These are phyloP conservation scores for Drosophila anomalata DNA, from an alignment of 2,888 invertebrate genomes.

Conservation along the genomic window DNA sequence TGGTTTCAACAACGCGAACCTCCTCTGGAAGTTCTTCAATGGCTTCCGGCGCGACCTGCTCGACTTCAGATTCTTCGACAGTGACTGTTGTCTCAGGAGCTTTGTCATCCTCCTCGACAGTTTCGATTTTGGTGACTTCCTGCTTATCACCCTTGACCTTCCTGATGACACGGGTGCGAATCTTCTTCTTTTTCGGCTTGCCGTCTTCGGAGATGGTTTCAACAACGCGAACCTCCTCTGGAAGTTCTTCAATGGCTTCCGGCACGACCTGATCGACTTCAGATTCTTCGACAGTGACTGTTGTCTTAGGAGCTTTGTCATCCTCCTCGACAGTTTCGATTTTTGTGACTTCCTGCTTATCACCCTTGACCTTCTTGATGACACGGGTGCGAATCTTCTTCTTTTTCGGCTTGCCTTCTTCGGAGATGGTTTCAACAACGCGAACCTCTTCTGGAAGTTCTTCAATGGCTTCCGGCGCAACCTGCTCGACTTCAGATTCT, in stretches of 20 bases:
- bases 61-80: constrained; percentile 13
- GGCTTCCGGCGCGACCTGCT: too few relatives aligned
- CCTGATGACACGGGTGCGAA: constrained; percentile 39
- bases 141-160: constrained; percentile 43
- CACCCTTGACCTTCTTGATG: constrained; percentile 42
- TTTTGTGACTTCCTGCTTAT: constrained; percentile 40
- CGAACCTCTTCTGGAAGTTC: constrained; percentile 38
- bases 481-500: constrained; percentile 18
- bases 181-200: constrained; percentile 39
- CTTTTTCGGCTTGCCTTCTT: constrained; percentile 36
- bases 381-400: constrained; percentile 42
- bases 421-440: constrained; percentile 24
- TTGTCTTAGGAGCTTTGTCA: constrained; percentile 30
- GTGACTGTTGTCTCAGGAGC: constrained; percentile 33
- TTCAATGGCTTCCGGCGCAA: constrained; percentile 21
- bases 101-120: constrained; percentile 37
- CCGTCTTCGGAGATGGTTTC: constrained; percentile 33
- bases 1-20: too few relatives aligned
- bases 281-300: constrained; percentile 33
- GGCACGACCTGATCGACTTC: constrained; percentile 12
- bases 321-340: constrained; percentile 42
- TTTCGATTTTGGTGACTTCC: constrained; percentile 43
- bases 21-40: too few relatives aligned
- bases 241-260: constrained; percentile 26
- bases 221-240: constrained; percentile 32